Base-by-base conservation (phyloP, 2,797 vertebrate genomes). In the Balearica regulorum region DNA sequence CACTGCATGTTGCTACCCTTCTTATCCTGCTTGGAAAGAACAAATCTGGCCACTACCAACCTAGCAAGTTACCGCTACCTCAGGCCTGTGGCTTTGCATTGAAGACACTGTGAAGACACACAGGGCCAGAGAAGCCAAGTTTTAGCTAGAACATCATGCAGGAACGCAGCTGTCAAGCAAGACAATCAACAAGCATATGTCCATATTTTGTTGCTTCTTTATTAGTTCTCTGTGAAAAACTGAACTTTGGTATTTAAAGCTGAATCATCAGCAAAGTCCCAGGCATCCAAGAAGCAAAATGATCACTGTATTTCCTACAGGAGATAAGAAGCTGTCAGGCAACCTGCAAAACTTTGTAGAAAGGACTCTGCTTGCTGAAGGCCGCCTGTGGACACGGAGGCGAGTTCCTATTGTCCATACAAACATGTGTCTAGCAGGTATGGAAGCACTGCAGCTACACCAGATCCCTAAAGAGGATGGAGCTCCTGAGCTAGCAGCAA, bases 311-410 rank as follows among this genome's bases (percentile, higher is more conserved):
- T 41, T 87, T 80, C 58, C 51, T 68, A 51, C 21, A 31, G 37
- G 17, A 70, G 16, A 13, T 15, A 11, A 46, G 68, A 73, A 76
- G 62, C 33, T 5, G 4, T 11, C 37, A 16, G 53, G 46, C 16
- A 60, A 58, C n/a, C 28, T 2, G 10, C 28, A 41, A 64, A 77
- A 25, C 20, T 41, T 4, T 28, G 35, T 33, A 35, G 57, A 28
- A 39, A 53, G 29, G 49, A 8, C 49, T 44, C 57, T 11, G 46
- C n/a, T 25, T 24, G 55, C 43, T 11, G 55, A 58, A 86, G 61
- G 80, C 76, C 1, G 2, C 21, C 33, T 6, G 9, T 0, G 22
- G 37, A 31, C 16, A n/a, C 0, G 2, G 35, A 54, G 37, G 6
- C 0, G 46, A 91, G 54, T 18, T 82, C n/a, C 83, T 8, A 1